Conservation (phyloP, 2,797 vertebrate genomes). For the Chloroceryle amazona region DNA sequence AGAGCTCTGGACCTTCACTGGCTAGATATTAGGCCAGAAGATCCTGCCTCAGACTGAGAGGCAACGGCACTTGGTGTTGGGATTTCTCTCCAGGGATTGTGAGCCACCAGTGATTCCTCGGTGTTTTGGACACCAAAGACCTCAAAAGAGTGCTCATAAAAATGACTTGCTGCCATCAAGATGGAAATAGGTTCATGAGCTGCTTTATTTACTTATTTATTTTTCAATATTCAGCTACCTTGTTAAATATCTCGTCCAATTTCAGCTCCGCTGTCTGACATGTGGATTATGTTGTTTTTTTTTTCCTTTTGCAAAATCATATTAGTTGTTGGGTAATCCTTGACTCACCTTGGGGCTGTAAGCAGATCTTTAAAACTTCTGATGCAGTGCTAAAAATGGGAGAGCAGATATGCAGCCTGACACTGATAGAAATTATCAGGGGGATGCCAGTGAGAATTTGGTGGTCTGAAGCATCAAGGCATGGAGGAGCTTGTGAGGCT, state of each 20-base stretch:
- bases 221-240: background rate
- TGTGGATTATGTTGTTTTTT: background rate
- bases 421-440: accelerated
- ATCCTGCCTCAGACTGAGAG: background rate
- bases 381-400: background rate
- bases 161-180: background rate
- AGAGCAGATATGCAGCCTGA: background rate
- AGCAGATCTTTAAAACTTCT: background rate
- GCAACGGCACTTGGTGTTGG: background rate
- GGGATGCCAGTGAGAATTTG: background rate
- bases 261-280: background rate
- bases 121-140: background rate
- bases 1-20: background rate
- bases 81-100: background rate
- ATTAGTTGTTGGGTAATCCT: background rate
- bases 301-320: background rate
- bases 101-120: background rate
- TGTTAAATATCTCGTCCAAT: background rate
- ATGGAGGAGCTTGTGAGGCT: background rate
- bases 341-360: background rate
- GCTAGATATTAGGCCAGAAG: background rate
- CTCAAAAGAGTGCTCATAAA: background rate
- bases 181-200: background rate
- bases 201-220: background rate
- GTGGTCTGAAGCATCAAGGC: background rate